Evolutionary conservation across 2,113 vertebrate species (phyloP).

Genomic region (Phalacrocorax pelagicus): DNA sequence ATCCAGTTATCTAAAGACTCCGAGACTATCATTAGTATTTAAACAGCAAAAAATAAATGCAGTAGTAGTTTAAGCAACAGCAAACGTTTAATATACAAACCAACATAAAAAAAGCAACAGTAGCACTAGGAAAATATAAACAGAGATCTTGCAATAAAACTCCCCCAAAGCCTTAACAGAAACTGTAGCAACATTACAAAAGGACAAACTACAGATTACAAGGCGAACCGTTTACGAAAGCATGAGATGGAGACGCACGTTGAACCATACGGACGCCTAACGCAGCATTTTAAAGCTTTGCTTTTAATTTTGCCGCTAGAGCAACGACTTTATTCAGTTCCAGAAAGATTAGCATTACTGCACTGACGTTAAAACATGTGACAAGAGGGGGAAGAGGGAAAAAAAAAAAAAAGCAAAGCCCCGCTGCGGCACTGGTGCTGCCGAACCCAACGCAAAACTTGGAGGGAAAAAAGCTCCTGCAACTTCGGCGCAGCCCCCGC

Average conservation of each 20-base stretch:
- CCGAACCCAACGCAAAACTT: background rate
- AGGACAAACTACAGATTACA: background rate
- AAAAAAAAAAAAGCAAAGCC: background rate
- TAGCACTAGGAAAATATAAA: background rate
- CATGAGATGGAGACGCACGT: background rate
- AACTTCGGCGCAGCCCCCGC: background rate
- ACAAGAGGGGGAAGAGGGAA: background rate
- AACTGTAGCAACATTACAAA: accelerated
- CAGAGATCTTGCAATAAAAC: too few relatives aligned
- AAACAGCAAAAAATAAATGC: background rate
- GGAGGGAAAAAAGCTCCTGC: conserved; percentile 3
- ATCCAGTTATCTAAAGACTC: background rate
- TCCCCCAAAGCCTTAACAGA: background rate
- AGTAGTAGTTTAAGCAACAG: background rate
- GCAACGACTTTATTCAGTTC: background rate
- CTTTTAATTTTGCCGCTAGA: conserved; percentile 28
- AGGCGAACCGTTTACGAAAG: background rate
- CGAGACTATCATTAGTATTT: background rate
- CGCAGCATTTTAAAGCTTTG: background rate
- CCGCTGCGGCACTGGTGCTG: background rate
- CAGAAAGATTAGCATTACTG: background rate
- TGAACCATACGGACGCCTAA: background rate
- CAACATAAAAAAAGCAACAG: background rate
- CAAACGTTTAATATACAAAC: background rate
- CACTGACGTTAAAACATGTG: background rate